Base-by-base conservation (phyloP, 1,140 invertebrate species). In the Melanaphis sacchari region DNA sequence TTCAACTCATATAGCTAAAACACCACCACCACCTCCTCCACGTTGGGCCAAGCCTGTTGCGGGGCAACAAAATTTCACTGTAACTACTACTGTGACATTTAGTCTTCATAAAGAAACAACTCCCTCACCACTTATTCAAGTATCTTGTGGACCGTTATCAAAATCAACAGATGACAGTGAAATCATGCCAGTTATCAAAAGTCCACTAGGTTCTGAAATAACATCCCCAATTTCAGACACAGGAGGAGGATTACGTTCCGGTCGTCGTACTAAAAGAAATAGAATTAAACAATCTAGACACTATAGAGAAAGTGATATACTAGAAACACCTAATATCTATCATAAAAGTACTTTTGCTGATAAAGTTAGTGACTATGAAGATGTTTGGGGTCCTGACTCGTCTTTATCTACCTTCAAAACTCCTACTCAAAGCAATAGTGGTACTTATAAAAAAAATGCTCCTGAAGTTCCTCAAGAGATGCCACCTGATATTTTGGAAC, bases 301-400 rank as follows among this genome's bases (percentile, higher is more conserved):
- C 94, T 97, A 97, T 94, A 96, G 97, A 95, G 97, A 98, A 94
- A 98, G 97, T 18, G 97, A 98, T 95, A 98, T 98, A 90, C 95
- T 98, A 82, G 97, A 98, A 95, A 98, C 97, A 41, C 54, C 96
- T 93, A 85, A 40, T 40, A 95, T 97, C 31, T 99, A 98, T 95
- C 98, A 98, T 94, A 96, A 97, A 93, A 98, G 98, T 95, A 98
- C 97, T 15, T 96, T 98, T 18, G 97, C 97, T 85, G 98, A 99
- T 95, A 99, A 99, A 96, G 97, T 98, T 41, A 98, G 98, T 93
- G 98, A 99, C 95, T 99, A 99, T 95, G 98, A 99, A 95, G 98
- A 99, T 95, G 97, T 99, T 94, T 99, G 98, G 98, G 97, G 96
- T 66, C 97, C 96, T 85, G 96, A 98, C 95, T 93, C 94, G 2